phyloP scores from a whole-genome alignment of 1,140 invertebrate species.

The Grapholita molesta region DNA sequence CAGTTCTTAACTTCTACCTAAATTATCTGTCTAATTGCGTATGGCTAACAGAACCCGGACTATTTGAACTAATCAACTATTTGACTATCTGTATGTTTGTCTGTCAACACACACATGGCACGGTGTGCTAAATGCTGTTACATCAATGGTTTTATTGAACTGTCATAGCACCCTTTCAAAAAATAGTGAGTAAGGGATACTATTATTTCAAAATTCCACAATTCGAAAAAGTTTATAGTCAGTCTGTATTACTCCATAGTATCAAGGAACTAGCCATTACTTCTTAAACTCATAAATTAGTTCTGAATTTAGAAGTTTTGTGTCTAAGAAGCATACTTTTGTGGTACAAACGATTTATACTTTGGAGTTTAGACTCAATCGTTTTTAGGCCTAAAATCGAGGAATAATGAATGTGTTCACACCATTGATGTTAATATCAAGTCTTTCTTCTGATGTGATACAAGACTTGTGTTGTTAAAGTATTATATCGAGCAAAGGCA shows the following conservation, averaged over 20 bases:
- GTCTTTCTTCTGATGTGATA: background rate
- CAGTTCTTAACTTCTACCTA: constrained; percentile 65
- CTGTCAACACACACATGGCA: constrained; percentile 50
- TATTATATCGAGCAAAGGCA: background rate
- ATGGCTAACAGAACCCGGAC: constrained; percentile 74
- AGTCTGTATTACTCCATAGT: background rate
- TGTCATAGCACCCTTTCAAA: background rate
- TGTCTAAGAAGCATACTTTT: background rate
- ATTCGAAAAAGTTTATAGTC: background rate
- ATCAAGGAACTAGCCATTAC: background rate
- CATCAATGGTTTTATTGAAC: background rate
- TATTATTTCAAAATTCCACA: background rate
- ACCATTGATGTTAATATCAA: background rate
- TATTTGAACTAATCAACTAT: constrained; percentile 70
- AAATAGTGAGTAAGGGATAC: background rate
- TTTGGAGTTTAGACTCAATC: no score
- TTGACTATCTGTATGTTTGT: constrained; percentile 66
- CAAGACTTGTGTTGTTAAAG: background rate
- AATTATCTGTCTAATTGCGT: constrained; percentile 72
- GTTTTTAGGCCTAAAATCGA: no score
- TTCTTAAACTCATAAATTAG: no score
- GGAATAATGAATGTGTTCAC: background rate
- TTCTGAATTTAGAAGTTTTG: background rate
- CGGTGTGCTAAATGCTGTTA: constrained; percentile 20
- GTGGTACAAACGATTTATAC: no score